phyloP scores from a whole-genome alignment of 2,797 vertebrate species.

The Molossus alvarezi region DNA sequence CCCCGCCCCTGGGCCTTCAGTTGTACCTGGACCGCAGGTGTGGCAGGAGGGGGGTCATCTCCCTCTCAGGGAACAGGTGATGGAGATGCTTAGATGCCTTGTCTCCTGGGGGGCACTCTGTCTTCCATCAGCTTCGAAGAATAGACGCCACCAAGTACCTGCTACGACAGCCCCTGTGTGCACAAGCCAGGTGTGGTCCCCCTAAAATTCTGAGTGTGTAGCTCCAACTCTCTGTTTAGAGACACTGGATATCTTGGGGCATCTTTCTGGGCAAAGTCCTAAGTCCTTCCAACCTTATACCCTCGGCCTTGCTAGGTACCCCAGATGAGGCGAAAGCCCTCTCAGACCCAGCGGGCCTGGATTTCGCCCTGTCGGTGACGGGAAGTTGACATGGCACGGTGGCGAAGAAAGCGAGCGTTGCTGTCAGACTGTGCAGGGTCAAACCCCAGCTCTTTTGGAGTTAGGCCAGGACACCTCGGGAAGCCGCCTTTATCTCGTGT shows the following conservation, averaged over 20 bases:
- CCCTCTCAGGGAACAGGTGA: neutral
- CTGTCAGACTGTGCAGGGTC: neutral
- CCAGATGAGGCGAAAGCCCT: neutral
- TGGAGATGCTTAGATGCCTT: neutral
- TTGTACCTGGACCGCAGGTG: neutral
- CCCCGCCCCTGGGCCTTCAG: neutral
- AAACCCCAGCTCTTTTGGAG: neutral
- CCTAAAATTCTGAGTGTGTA: neutral
- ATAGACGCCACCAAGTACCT: neutral
- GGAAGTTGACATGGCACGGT: rapidly evolving
- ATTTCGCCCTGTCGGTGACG: rapidly evolving
- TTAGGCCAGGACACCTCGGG: neutral
- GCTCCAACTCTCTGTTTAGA: neutral
- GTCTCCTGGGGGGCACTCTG: neutral
- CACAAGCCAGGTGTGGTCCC: neutral
- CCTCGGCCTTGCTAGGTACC: neutral
- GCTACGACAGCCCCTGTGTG: neutral
- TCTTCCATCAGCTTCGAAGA: neutral
- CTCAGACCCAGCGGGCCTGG: neutral
- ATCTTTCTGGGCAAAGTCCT: neutral
- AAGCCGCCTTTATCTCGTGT: neutral
- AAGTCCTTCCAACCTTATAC: neutral
- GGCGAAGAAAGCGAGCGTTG: neutral
- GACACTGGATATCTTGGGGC: neutral
- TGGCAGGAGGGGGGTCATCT: neutral